Evolutionary conservation across 2,113 vertebrate species (phyloP), one percentile per base, ranked within the genome.

Genomic region (Mus pahari): DNA sequence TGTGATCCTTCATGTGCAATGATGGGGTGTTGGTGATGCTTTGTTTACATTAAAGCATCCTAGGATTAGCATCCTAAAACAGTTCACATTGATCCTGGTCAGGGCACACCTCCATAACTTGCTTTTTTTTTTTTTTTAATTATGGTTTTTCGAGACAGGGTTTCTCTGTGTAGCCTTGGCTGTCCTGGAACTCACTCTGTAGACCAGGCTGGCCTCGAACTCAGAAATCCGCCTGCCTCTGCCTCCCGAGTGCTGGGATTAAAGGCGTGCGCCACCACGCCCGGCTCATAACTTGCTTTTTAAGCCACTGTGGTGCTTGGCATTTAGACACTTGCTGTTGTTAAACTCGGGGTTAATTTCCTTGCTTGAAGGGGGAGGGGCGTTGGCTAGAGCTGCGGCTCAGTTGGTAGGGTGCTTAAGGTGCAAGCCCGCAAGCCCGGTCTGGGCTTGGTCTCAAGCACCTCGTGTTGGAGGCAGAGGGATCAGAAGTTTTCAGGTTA

Each of bases 1-100:
- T 50, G 6, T 50, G 3, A 26, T 70, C 45, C n/a, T 84, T 68
- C 31, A 12, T 66, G 19, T 75, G 66, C 48, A 31, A 16, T 55
- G 26, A 13, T 12, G 58, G 19, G 22, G 2, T 84, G 64, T 75
- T 94, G 62, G 24, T 90, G 36, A 16, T 68, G 2, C 87, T 36
- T 26, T 73, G 70, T 89, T 96, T 82, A 70, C 71, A 33, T 82
- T 83, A 60, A 84, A 77, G 42, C 66, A 33, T 55, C 92, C 89
- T 36, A 74, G 64, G 14, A 45, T 68, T 31, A 60, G 58, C 68
- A 74, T 74, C 45, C 36, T 88, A 62, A 82, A 93, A 90, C 53
- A 22, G 45, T 55, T 86, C 64, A 12, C 12, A 26, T 74, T 92
- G 74, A 24, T 53, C 62, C 60, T 92, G 13, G 22, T 42, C 71